phyloP scores from a whole-genome alignment of 1,140 invertebrate species.

The Drosophila subobscura region DNA sequence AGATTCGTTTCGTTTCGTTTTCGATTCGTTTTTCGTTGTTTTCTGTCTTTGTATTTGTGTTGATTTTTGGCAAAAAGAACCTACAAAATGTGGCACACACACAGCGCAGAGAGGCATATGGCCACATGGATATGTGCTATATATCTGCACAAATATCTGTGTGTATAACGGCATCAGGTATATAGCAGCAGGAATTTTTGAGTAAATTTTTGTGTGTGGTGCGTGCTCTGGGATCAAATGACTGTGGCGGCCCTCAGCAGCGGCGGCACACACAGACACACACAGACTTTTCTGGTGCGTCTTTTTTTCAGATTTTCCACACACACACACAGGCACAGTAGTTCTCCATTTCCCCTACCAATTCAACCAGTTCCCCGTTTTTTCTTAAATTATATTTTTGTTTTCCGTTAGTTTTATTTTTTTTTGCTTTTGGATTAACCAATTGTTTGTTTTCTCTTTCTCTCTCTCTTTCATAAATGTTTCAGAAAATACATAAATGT shows the following conservation, averaged over 20 bases:
- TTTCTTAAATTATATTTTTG: constrained; percentile 44
- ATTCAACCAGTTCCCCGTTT: constrained; percentile 29
- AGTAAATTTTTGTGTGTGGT: constrained; percentile 47
- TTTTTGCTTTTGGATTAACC: constrained; percentile 70
- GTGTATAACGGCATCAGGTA: constrained; percentile 39
- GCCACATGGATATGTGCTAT: constrained; percentile 19
- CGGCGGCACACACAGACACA: constrained; percentile 4
- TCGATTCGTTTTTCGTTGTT: constrained; percentile 24
- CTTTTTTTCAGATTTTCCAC: constrained; percentile 37
- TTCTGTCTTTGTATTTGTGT: constrained; percentile 16
- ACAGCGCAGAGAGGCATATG: constrained; percentile 18
- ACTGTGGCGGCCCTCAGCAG: constrained; percentile 53
- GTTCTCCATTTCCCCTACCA: constrained; percentile 3
- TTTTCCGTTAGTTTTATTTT: constrained; percentile 5
- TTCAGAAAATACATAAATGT: constrained; percentile 77
- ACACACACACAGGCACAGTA: constrained; percentile 18
- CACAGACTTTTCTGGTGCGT: constrained; percentile 5
- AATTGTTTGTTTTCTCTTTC: constrained; percentile 69
- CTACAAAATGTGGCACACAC: constrained; percentile 54
- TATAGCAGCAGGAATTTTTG: constrained; percentile 54
- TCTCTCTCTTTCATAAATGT: constrained; percentile 72
- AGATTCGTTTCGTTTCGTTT: constrained; percentile 44
- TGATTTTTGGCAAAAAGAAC: constrained; percentile 73
- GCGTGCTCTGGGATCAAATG: constrained; percentile 71
- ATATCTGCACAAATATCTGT: constrained; percentile 9